These are phyloP conservation scores for Elgonia sp. DNA, from an alignment of 2,888 invertebrate species.

Conservation along the genomic window DNA sequence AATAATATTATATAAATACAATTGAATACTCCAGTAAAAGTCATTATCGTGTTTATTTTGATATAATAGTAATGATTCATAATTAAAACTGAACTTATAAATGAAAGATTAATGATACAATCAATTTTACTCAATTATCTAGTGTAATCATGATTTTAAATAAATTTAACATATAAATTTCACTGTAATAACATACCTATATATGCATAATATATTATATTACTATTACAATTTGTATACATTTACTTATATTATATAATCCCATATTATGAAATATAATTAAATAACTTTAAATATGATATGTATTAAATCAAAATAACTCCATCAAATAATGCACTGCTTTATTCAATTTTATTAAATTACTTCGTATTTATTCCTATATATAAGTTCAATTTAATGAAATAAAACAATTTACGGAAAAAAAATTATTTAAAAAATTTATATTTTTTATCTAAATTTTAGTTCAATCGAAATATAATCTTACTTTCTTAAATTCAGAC, in stretches of 20 bases:
- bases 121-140: conserved; percentile 16
- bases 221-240: background rate
- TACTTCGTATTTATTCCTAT: background rate
- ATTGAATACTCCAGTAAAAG: too few relatives aligned
- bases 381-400: too few relatives aligned
- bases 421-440: too few relatives aligned
- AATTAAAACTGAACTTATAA: conserved; percentile 10
- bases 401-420: too few relatives aligned
- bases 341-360: background rate
- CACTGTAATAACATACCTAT: too few relatives aligned
- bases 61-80: background rate
- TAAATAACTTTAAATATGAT: background rate
- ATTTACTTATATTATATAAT: background rate
- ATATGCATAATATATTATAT: background rate
- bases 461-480: too few relatives aligned
- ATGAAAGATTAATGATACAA: conserved; percentile 4
- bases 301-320: background rate
- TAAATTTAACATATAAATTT: background rate
- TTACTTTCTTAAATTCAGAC: too few relatives aligned
- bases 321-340: too few relatives aligned
- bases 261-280: background rate
- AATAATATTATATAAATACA: too few relatives aligned
- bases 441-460: too few relatives aligned
- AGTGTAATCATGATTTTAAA: conserved; percentile 1
- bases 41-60: too few relatives aligned